phyloP scores from a whole-genome alignment of 1,140 invertebrate genomes.

The Trichonephila clavata region DNA sequence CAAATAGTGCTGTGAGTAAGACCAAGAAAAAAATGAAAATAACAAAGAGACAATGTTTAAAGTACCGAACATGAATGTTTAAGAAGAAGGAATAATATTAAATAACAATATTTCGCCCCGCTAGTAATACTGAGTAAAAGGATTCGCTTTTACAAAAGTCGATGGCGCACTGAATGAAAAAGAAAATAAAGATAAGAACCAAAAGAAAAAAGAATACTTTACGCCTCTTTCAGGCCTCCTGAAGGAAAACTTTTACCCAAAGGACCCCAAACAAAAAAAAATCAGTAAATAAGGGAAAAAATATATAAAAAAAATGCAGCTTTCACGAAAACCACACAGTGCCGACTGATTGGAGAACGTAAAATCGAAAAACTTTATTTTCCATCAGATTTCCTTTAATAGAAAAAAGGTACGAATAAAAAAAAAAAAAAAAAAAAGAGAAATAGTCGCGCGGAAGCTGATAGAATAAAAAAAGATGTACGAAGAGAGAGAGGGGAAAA shows the following conservation, averaged over 20 bases:
- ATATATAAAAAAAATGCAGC: background rate
- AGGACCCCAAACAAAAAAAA: background rate
- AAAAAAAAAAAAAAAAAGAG: background rate
- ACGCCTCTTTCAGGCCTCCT: background rate
- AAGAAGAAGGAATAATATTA: slow-evolving; percentile 22
- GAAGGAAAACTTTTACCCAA: slow-evolving; percentile 52
- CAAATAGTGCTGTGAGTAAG: too few relatives aligned
- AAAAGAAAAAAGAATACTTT: background rate
- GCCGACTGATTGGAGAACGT: slow-evolving; percentile 39
- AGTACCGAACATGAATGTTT: background rate
- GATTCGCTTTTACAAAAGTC: slow-evolving; percentile 29
- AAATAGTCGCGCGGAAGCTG: slow-evolving; percentile 28
- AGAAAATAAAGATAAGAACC: background rate
- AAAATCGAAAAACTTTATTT: slow-evolving; percentile 66
- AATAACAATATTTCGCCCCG: slow-evolving; percentile 48
- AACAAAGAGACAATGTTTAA: background rate
- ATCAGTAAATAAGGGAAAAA: background rate
- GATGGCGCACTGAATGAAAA: background rate
- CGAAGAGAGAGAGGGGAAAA: background rate
- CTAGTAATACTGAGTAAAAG: slow-evolving; percentile 18
- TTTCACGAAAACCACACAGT: slow-evolving; percentile 45
- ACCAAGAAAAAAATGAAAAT: too few relatives aligned
- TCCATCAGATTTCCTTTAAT: slow-evolving; percentile 66
- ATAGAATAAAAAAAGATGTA: slow-evolving; percentile 18
- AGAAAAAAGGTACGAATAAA: slow-evolving; percentile 38